Conservation (phyloP, 2,113 vertebrate species). For the Pavo muticus region DNA sequence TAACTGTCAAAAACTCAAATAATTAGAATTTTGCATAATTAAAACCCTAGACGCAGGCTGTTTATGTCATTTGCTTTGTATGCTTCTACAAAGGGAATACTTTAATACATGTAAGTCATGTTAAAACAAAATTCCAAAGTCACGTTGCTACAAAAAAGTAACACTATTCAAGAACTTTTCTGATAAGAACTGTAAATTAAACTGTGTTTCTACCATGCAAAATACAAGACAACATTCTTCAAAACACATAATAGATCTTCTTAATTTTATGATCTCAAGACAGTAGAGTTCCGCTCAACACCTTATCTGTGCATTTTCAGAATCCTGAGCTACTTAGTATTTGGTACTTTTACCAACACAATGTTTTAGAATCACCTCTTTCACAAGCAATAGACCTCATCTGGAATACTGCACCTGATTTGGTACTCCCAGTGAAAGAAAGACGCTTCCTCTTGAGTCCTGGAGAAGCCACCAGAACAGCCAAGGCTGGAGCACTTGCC, state of each 20-base stretch:
- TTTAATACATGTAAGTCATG: neutral
- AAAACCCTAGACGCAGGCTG: neutral
- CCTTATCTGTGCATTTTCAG: neutral
- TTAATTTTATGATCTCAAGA: neutral
- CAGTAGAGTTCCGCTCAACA: neutral
- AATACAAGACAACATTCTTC: neutral
- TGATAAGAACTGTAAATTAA: neutral
- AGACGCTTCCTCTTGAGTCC: neutral
- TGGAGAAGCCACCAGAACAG: neutral
- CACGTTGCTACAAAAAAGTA: neutral
- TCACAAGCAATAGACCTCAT: neutral
- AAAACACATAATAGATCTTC: neutral
- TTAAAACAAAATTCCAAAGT: conserved; percentile 1
- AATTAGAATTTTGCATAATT: conserved; percentile 31
- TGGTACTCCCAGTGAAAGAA: neutral
- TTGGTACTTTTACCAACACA: neutral
- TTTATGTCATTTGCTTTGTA: neutral
- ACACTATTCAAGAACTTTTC: neutral
- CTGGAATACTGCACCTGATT: neutral
- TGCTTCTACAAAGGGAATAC: neutral
- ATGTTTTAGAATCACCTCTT: neutral
- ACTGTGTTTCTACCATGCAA: neutral
- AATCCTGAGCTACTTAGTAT: neutral
- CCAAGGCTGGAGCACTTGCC: neutral
- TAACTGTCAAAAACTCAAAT: conserved; percentile 29